Evolutionary conservation across 2,113 vertebrate species (phyloP).

Genomic region (Puffinus mauretanicus): DNA sequence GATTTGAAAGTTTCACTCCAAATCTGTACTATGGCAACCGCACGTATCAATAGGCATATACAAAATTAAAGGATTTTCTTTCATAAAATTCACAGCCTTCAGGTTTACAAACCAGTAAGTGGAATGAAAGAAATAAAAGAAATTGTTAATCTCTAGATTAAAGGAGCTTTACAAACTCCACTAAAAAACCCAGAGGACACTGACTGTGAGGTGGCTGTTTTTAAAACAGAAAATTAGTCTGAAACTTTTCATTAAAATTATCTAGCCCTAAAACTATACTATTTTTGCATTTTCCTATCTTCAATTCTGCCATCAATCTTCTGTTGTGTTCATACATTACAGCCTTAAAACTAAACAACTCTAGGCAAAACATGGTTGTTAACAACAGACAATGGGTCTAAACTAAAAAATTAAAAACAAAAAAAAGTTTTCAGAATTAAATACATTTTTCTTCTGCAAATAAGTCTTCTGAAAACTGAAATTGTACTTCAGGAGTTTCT

Average conservation of each 20-base stretch:
- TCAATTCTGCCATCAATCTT: not conserved
- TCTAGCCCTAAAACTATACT: not conserved
- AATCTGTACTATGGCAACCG: not conserved
- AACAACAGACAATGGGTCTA: not conserved
- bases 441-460: not conserved
- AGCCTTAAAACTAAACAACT: not conserved
- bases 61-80: slow-evolving; percentile 28
- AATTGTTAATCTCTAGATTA: slow-evolving; percentile 6
- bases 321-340: not conserved
- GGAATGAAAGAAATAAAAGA: not conserved
- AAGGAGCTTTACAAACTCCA: not conserved
- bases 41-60: not conserved
- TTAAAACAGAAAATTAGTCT: not conserved
- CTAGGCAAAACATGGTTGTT: not conserved
- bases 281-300: not conserved
- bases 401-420: not conserved
- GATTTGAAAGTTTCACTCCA: not conserved
- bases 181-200: not conserved
- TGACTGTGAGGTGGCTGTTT: not conserved
- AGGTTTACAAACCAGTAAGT: slow-evolving; percentile 20
- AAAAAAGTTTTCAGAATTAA: not conserved
- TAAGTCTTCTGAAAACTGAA: not conserved
- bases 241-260: not conserved
- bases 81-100: slow-evolving; percentile 25
- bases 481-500: not conserved